Evolutionary conservation across 2,113 vertebrate genomes (phyloP).

Genomic region (Chionomys nivalis): DNA sequence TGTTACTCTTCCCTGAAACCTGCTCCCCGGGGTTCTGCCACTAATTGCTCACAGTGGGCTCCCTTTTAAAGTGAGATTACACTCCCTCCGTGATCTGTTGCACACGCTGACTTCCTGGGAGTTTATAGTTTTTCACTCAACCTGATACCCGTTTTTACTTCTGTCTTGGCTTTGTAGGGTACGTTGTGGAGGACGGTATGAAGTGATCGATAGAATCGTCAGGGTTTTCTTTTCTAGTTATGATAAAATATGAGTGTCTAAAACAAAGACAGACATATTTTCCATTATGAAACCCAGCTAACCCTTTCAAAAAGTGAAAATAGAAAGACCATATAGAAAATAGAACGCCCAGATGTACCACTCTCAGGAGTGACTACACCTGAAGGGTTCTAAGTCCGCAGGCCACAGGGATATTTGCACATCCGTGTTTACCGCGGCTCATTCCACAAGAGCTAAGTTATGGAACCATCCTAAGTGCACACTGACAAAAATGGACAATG

Average conservation of each 20-base stretch:
- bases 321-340: not conserved
- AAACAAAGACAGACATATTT: not conserved
- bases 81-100: constrained; percentile 11
- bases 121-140: constrained; percentile 10
- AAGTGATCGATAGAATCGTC: not conserved
- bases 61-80: constrained; percentile 48
- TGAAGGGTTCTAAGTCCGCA: not conserved
- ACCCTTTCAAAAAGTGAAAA: not conserved
- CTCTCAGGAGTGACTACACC: not conserved
- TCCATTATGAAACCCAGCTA: not conserved
- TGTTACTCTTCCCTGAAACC: constrained; percentile 62
- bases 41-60: constrained; percentile 61
- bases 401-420: no score
- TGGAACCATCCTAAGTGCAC: not conserved
- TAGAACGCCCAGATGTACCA: not conserved
- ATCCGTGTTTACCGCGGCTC: not conserved
- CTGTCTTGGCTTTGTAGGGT: not conserved
- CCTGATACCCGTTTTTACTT: not conserved
- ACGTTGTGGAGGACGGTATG: not conserved
- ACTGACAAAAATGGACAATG: not conserved
- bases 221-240: not conserved
- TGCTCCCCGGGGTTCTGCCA: constrained; percentile 7
- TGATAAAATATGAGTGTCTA: not conserved
- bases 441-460: not conserved
- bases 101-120: not conserved